Conservation (phyloP, 2,797 vertebrate genomes). For the Eremophila alpestris region DNA sequence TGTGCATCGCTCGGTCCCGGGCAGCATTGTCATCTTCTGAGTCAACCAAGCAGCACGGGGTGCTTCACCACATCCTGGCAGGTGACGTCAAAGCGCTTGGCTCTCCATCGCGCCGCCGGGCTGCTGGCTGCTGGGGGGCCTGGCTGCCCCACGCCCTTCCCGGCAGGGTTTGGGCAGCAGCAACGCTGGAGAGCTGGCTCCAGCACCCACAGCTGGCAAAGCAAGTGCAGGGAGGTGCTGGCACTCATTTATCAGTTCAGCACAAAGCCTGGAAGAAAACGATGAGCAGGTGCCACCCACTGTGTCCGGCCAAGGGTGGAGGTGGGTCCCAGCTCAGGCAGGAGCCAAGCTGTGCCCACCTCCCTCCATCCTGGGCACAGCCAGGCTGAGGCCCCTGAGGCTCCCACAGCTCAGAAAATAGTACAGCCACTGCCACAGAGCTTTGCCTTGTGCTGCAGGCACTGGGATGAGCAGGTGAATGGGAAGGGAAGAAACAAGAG, state of each 20-base stretch:
- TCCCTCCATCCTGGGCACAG: neutral
- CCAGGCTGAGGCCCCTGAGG: accelerated
- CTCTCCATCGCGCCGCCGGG: accelerated
- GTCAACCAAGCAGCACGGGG: slow-evolving; percentile 10
- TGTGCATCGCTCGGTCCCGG: neutral
- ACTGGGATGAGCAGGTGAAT: neutral
- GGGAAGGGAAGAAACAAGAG: neutral
- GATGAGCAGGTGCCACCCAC: neutral
- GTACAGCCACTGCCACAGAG: accelerated
- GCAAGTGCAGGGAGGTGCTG: neutral
- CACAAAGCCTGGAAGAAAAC: neutral
- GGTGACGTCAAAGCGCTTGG: neutral
- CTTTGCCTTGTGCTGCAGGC: neutral
- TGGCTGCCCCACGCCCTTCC: neutral
- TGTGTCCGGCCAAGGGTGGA: neutral
- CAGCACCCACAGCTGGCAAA: neutral
- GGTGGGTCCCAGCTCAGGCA: no score
- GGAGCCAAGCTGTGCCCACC: neutral
- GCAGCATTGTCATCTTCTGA: slow-evolving; percentile 2
- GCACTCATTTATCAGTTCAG: neutral
- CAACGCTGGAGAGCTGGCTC: neutral
- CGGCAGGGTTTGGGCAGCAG: neutral
- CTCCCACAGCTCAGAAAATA: neutral
- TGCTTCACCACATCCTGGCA: neutral
- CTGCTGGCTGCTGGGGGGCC: neutral